Percentiles rank a stretch among this genome's conserved stretches.
These are phyloP conservation scores for Trematomus loennbergii DNA, from an alignment of 2,113 vertebrate species.

Conservation along the genomic window DNA sequence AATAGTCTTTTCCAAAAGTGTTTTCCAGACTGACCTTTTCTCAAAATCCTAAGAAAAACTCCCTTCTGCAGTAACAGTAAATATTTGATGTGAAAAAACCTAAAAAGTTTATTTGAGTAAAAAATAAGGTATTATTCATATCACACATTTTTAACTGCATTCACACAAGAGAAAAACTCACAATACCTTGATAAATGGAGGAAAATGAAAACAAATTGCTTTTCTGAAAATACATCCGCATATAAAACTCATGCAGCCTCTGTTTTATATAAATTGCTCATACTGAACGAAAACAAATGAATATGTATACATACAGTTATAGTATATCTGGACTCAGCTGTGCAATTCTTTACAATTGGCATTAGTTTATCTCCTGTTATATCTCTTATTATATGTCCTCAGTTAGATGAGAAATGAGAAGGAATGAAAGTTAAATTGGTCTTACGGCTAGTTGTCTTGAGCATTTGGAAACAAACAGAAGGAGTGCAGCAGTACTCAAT, in stretches of 20 bases:
- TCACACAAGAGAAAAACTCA: neutral
- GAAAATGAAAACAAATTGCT: neutral
- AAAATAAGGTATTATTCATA: neutral
- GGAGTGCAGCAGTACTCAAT: slow-evolving; percentile 57
- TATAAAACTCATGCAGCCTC: slow-evolving; percentile 1
- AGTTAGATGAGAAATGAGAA: slow-evolving; percentile 55
- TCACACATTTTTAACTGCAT: neutral
- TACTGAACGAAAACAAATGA: slow-evolving; percentile 14
- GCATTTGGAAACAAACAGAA: slow-evolving; percentile 69
- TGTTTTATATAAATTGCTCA: slow-evolving; percentile 32
- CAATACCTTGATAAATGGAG: neutral
- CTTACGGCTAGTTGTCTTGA: slow-evolving; percentile 66
- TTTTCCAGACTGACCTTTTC: slow-evolving; percentile 3
- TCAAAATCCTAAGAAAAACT: neutral
- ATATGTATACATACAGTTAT: too few relatives aligned
- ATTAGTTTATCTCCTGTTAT: slow-evolving; percentile 48
- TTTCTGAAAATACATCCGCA: slow-evolving; percentile 6
- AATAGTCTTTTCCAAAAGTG: neutral
- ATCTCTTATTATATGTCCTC: slow-evolving; percentile 17
- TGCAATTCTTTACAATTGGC: slow-evolving; percentile 24
- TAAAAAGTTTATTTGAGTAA: neutral
- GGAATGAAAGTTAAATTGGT: slow-evolving; percentile 57
- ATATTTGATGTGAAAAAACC: neutral
- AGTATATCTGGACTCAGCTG: too few relatives aligned
- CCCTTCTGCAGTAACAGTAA: neutral